These are phyloP conservation scores for Bradypodion pumilum DNA, from an alignment of 2,797 vertebrate species.

Conservation along the genomic window DNA sequence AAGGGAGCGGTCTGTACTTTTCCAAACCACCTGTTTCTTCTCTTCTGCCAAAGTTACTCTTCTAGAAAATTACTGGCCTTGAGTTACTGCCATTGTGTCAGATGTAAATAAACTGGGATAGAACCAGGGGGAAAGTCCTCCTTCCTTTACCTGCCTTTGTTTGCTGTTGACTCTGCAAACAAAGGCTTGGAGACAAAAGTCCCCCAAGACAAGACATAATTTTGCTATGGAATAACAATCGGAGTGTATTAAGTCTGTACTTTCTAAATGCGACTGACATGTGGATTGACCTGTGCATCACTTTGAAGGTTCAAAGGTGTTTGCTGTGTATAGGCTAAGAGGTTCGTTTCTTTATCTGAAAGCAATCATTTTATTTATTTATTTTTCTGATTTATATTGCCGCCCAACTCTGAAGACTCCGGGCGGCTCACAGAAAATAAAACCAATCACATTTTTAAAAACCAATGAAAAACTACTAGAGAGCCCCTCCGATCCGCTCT, in stretches of 20 bases:
- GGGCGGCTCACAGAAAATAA: too few relatives aligned
- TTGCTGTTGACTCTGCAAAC: neutral
- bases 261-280: neutral
- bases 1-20: neutral
- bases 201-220: neutral
- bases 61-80: neutral
- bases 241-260: neutral
- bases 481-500: too few relatives aligned
- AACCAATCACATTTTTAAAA: too few relatives aligned
- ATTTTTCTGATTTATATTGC: too few relatives aligned
- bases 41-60: neutral
- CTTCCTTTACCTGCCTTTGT: neutral
- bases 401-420: too few relatives aligned
- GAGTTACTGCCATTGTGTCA: neutral
- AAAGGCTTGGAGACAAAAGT: neutral
- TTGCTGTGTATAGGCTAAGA: neutral
- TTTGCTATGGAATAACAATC: neutral
- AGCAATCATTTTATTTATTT: too few relatives aligned
- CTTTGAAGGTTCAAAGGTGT: neutral
- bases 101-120: neutral
- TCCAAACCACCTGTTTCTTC: neutral
- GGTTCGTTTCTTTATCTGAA: neutral
- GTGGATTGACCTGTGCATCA: neutral
- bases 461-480: too few relatives aligned
- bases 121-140: too few relatives aligned